Evolutionary conservation across 2,113 vertebrate species (phyloP), one percentile per base, ranked within the genome.

Genomic region (Heptranchias perlo): DNA sequence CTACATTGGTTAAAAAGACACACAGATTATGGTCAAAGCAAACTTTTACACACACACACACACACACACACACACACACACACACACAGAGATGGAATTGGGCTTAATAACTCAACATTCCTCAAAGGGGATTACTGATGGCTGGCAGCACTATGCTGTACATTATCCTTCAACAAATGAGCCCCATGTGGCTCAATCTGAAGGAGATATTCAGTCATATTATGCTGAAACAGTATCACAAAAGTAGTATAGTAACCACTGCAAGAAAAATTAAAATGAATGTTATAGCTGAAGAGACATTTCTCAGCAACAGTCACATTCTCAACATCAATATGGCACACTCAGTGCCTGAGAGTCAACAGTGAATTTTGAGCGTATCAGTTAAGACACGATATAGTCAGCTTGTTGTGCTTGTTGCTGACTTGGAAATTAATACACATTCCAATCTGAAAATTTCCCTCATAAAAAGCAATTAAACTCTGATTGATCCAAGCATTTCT

Each of bases 81-180:
- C 61, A 18, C 31, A 61, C 31, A 28, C 18, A n/a, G 44, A 39
- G 61, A 39, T 44, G 58, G 52, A 69, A 49, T 35, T 69, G 62
- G 47, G 47, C 94, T 95, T 69, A 64, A 69, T 49, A 67, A 49
- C 44, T 67, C 64, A 47, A 69, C 65, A 95, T 95, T 49, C 94
- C 94, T 95, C 94, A 73, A 69, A 69, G 65, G 65, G 94, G 94
- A 95, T 95, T 95, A 95, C 25, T 69, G 89, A 39, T 39, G 58
- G 89, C 89, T 93, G 89, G 58, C 58, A 93, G 65, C 64, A 95
- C 8, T 95, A 47, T 95, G 35, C 64, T 73, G 44, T 95, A 28
- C 65, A 95, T 69, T 69, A 95, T 95, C 65, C 94, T 95, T 95
- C 94, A 95, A 95, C 94, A 95, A 95, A 95, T 47, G 47, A 95